Evolutionary conservation across 2,888 invertebrate genomes (phyloP).

Genomic region (Synergus japonicus): DNA sequence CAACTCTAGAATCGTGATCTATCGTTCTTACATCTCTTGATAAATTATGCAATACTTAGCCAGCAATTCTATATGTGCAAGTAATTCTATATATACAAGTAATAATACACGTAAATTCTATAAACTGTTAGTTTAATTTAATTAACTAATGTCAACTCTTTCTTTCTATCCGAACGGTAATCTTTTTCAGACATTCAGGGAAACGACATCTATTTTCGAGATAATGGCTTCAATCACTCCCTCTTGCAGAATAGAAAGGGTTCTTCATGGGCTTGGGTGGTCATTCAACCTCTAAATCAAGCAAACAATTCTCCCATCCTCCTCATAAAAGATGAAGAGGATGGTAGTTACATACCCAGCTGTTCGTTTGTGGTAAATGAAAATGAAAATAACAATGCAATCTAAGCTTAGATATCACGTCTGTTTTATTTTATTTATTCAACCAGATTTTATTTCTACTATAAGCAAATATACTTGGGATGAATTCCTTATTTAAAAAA

Average conservation of each 20-base stretch:
- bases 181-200: background rate
- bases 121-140: background rate
- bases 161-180: background rate
- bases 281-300: slow-evolving; percentile 69
- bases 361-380: slow-evolving; percentile 70
- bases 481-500: background rate
- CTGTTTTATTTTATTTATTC: too few species aligned
- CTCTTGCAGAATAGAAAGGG: slow-evolving; percentile 59
- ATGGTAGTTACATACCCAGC: slow-evolving; percentile 64
- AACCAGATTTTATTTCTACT: too few species aligned
- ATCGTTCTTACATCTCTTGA: slow-evolving; percentile 12
- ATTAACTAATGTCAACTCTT: background rate
- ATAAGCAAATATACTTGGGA: too few species aligned
- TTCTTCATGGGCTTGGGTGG: slow-evolving; percentile 59
- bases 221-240: slow-evolving; percentile 46
- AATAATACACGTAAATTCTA: too few species aligned
- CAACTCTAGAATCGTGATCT: slow-evolving; percentile 45
- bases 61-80: background rate
- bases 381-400: slow-evolving; percentile 42
- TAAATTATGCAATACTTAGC: background rate
- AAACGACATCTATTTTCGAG: slow-evolving; percentile 43
- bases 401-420: too few species aligned
- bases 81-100: too few species aligned
- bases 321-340: slow-evolving; percentile 60
- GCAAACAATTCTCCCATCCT: slow-evolving; percentile 60